Evolutionary conservation across 2,888 invertebrate genomes (phyloP), one percentile per base, ranked within the genome.

Genomic region (Neoitamus cyanurus): DNA sequence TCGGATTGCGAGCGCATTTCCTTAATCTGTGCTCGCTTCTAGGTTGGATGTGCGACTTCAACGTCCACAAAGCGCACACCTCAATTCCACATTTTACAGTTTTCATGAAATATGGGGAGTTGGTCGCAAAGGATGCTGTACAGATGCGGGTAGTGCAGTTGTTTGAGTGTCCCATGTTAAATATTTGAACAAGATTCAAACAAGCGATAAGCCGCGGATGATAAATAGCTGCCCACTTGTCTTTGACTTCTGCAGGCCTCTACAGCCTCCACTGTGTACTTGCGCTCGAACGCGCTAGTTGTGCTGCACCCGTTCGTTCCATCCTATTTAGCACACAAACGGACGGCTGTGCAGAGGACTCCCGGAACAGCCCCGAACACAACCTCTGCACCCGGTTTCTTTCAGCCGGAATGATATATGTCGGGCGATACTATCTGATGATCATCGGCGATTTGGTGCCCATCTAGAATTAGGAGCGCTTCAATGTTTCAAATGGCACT

Each of bases 141-240:
- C 31, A 37, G 28, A 36, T 48, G 78, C 31, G 46, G 78, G 30
- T 25, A 75, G 68, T 80, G 42, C 83, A 83, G 69, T 36, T 83
- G 70, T 70, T 36, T 82, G 36, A 37, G 68, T 36, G 82, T 69
- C 37, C 25, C 82, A 82, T 83, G 72, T 72, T 83, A 83, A 72
- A 72, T 83, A 83, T 83, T 83, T 83, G 83, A 37, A 83, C 46
- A 83, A 70, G 83, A 83, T 83, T 83, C 70, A 70, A 83, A 69
- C 70, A 83, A 69, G 42, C 69, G 83, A 83, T 83, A 83, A 83
- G 83, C 83, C 83, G 83, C 83, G 83, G 37, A 83, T 83, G 83
- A 83, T 83, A 83, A 83, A 83, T 83, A 46, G 72, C 72, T 72
- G 72, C 46, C 72, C 83, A 83, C 72, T 83, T 83, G 83, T 72